Evolutionary conservation across 2,797 vertebrate species (phyloP), one percentile per base, ranked within the genome.

Genomic region (Sebastes melanostomus): DNA sequence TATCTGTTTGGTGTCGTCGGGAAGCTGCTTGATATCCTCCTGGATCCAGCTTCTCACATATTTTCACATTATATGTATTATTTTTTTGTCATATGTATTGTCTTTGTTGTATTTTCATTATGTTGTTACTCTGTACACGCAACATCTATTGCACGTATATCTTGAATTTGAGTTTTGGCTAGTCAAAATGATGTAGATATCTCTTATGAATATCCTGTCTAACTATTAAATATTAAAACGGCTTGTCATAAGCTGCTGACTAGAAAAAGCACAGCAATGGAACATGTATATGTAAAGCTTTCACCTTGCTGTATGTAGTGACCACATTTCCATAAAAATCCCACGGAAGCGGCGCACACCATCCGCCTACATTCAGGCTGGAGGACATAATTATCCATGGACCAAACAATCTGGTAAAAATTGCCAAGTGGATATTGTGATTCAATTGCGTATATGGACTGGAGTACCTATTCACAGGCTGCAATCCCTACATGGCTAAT

Each of bases 271-370:
- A 11, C 34, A 50, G 22, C 20, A n/a, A 30, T 12, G 14, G 14
- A 71, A 29, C 34, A 59, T 29, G 52, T 2, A 18, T 55, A 18
- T 50, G 11, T 27, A 72, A 18, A 4, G 18, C 38, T 65, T 61
- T 75, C 58, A 54, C 52, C 18, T 34, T 18, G 24, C 66, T 67
- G 25, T 72, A 50, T 68, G 38, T 13, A 72, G 52, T 77, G 61
- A 80, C 52, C 52, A 56, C 55, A 80, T 81, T 75, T 85, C 61
- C 72, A 84, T 74, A 11, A 80, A 78, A 77, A 50, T 70, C 77
- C 79, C 27, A 59, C 36, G 9, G 46, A 73, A 70, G 55, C 73
- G 2, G 52, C 71, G 25, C 4, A 46, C 60, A 38, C 29, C 60
- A 25, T 14, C 73, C 67, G 9, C 77, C 90, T 56, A 66, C 78